Evolutionary conservation across 2,113 vertebrate genomes (phyloP).

Genomic region (Seriola rivoliana): DNA sequence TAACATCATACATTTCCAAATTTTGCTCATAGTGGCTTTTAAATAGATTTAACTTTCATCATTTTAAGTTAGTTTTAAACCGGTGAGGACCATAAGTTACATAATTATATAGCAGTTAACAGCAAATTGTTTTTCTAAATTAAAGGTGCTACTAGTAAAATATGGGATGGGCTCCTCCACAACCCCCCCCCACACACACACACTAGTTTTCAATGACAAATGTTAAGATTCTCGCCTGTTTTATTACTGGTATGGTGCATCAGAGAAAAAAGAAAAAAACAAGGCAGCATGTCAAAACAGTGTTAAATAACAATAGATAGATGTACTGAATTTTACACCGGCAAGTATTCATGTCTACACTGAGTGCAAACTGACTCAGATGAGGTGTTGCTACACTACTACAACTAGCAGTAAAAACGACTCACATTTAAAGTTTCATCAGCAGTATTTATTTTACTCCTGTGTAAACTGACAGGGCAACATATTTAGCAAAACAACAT

Average conservation of each 20-base stretch:
- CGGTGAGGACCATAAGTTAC: background rate
- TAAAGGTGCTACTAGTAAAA: conserved; percentile 6
- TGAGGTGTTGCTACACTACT: background rate
- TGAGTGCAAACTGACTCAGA: background rate
- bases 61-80: background rate
- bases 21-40: background rate
- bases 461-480: background rate
- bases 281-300: background rate
- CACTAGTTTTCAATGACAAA: background rate
- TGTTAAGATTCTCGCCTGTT: background rate
- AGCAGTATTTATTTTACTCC: background rate
- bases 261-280: too few species aligned
- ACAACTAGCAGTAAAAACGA: too few species aligned
- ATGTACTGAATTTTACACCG: too few species aligned
- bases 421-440: too few species aligned
- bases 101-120: background rate
- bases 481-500: background rate
- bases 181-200: rapidly evolving
- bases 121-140: background rate
- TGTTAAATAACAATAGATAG: too few species aligned
- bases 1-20: background rate
- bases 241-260: too few species aligned
- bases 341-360: background rate
- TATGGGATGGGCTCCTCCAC: background rate
- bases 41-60: background rate